Evolutionary conservation across 1,140 invertebrate genomes (phyloP).

Genomic region (Acromyrmex echinatior): DNA sequence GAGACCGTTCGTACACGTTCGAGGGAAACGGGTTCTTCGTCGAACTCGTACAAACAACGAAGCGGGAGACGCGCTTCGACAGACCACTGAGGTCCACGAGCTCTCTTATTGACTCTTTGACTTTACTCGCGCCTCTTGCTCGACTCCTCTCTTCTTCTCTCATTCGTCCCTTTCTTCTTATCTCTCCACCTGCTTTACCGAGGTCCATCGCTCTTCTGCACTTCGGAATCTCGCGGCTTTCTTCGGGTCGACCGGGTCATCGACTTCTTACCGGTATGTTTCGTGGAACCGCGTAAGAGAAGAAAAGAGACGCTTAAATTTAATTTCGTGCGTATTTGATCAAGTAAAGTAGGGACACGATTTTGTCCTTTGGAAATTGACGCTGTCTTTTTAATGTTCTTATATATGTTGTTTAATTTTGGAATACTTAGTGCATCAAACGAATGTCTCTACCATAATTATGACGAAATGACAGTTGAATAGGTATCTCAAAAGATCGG

Average conservation of each 20-base stretch:
- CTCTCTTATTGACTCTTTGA: slow-evolving; percentile 83
- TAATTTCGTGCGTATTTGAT: slow-evolving; percentile 71
- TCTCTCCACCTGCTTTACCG: slow-evolving; percentile 41
- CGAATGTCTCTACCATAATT: neutral
- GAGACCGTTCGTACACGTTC: slow-evolving; percentile 57
- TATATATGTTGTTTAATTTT: slow-evolving; percentile 17
- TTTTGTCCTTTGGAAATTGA: slow-evolving; percentile 45
- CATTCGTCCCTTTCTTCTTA: slow-evolving; percentile 35
- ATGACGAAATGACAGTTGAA: neutral
- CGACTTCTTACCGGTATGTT: slow-evolving; percentile 73
- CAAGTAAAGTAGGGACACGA: slow-evolving; percentile 46
- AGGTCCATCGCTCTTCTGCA: slow-evolving; percentile 56
- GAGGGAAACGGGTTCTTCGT: slow-evolving; percentile 80
- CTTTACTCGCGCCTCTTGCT: slow-evolving; percentile 78
- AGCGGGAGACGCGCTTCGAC: slow-evolving; percentile 69
- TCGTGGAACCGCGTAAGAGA: slow-evolving; percentile 73
- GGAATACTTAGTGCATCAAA: neutral
- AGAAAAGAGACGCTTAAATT: slow-evolving; percentile 71
- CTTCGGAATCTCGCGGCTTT: slow-evolving; percentile 65
- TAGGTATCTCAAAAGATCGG: neutral
- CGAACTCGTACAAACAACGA: slow-evolving; percentile 82
- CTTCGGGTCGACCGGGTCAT: slow-evolving; percentile 70
- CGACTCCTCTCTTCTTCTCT: neutral
- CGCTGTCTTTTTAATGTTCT: slow-evolving; percentile 37
- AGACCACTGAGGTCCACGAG: slow-evolving; percentile 64